A percentile compares a stretch with the other conserved stretches of the same genome.
Evolutionary conservation across 2,113 vertebrate species (phyloP).

Genomic region (Aramus guarauna): DNA sequence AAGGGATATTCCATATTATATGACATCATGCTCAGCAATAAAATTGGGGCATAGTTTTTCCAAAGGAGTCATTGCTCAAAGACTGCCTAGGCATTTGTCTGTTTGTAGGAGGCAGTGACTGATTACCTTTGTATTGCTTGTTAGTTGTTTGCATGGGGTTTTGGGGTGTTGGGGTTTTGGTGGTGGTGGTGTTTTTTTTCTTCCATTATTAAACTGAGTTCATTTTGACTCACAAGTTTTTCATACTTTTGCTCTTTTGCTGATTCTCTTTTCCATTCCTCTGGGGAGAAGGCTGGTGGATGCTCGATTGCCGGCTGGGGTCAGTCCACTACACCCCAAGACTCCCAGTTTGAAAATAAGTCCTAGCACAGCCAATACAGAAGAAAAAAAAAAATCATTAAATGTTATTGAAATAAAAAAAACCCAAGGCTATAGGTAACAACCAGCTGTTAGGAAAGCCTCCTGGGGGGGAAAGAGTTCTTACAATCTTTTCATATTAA

Average conservation of each 20-base stretch:
- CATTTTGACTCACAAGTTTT: not conserved
- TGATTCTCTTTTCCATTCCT: not conserved
- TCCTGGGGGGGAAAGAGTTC: not conserved
- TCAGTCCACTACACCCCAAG: not conserved
- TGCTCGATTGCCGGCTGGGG: rapidly evolving
- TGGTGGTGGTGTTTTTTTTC: not conserved
- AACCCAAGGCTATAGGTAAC: not conserved
- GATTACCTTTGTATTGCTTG: not conserved
- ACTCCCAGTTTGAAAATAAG: not conserved
- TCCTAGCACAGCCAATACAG: not conserved
- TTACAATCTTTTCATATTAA: not conserved
- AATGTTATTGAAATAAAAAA: not conserved
- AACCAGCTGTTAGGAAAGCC: not conserved
- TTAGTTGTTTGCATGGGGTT: not conserved
- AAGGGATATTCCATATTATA: not conserved
- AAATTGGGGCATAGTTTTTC: not conserved
- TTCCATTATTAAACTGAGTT: not conserved
- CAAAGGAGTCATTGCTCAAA: not conserved
- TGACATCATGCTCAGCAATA: not conserved
- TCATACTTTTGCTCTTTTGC: not conserved
- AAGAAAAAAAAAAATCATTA: not conserved
- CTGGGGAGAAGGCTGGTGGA: not conserved
- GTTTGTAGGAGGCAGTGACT: not conserved
- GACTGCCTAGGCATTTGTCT: not conserved
- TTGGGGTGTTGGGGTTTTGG: not conserved